Evolutionary conservation across 2,888 invertebrate genomes (phyloP), one percentile per base, ranked within the genome.

Genomic region (Magallana nippona): DNA sequence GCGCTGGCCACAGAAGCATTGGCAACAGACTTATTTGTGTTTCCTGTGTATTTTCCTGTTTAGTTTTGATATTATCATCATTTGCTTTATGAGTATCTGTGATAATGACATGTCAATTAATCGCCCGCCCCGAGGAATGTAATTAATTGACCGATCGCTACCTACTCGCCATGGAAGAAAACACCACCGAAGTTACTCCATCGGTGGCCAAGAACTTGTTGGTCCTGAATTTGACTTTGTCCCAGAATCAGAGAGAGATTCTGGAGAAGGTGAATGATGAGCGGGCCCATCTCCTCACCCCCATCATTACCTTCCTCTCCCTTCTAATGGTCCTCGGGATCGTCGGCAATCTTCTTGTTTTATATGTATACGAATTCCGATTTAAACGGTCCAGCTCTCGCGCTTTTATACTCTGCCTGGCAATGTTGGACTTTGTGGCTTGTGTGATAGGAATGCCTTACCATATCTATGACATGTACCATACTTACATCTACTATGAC

Each of bases 371-470:
- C 78, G 87, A 88, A 55, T 87, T 87, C 80, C 82, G 89, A 27
- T 91, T 91, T 83, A 88, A 89, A 60, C 85, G 88, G 13, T 90
- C 90, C 10, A 89, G 90, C 44, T 90, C 91, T 2, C 87, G 91
- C 22, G 86, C 88, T 15, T 91, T 89, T 81, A 90, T 92, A 81
- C 80, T 91, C 27, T 89, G 90, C 57, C 81, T 92, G 32, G 90
- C 90, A 11, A 81, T 89, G 2, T 87, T 89, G 15, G 92, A 92
- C 84, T 86, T 90, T 27, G 85, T 89, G 0, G 89, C 89, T n/a
- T 91, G 90, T 82, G 71, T 88, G 62, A 86, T 92, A 58, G 89
- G 90, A 11, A 84, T 92, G 57, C 92, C 92, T 0, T 90, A 90
- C 32, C 91, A 92, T 84, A 86, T 91, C 10, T 83, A 89, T n/a